phyloP scores from a whole-genome alignment of 2,888 invertebrate genomes.

The Sycophila texana region DNA sequence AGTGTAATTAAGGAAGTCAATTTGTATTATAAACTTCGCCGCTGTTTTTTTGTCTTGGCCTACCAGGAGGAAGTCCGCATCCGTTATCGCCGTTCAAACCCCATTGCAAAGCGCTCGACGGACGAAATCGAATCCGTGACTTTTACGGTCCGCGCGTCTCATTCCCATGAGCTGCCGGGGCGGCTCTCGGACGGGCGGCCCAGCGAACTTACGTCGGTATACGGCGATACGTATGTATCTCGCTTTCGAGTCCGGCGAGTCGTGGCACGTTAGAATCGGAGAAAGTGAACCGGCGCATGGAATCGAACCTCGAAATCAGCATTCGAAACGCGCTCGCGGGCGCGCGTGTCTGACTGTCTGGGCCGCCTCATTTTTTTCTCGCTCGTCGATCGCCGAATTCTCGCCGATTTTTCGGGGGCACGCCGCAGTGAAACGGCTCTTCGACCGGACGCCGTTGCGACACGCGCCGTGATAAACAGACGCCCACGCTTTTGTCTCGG shows the following conservation, averaged over 20 bases:
- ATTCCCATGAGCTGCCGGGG: no score
- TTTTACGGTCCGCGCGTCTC: no score
- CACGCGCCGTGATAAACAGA: constrained; percentile 1
- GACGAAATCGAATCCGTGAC: no score
- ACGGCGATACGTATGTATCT: no score
- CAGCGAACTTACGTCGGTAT: constrained; percentile 40
- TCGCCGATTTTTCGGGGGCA: not conserved
- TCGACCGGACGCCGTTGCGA: not conserved
- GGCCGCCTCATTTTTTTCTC: not conserved
- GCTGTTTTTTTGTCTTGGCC: no score
- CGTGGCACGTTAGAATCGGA: constrained; percentile 70
- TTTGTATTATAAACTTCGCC: no score
- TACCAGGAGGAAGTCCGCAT: no score
- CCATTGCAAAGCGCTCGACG: no score
- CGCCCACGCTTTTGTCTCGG: constrained; percentile 32
- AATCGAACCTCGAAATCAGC: constrained; percentile 68
- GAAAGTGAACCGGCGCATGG: constrained; percentile 61
- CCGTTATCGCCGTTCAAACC: no score
- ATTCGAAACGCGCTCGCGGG: constrained; percentile 61
- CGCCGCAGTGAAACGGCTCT: no score
- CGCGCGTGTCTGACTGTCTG: constrained; percentile 37
- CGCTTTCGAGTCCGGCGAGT: constrained; percentile 52
- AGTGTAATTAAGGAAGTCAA: no score
- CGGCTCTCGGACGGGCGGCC: not conserved
- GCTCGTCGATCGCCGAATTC: no score